These are phyloP conservation scores for Callimorpha dominula DNA, from an alignment of 2,888 invertebrate genomes.

Conservation along the genomic window DNA sequence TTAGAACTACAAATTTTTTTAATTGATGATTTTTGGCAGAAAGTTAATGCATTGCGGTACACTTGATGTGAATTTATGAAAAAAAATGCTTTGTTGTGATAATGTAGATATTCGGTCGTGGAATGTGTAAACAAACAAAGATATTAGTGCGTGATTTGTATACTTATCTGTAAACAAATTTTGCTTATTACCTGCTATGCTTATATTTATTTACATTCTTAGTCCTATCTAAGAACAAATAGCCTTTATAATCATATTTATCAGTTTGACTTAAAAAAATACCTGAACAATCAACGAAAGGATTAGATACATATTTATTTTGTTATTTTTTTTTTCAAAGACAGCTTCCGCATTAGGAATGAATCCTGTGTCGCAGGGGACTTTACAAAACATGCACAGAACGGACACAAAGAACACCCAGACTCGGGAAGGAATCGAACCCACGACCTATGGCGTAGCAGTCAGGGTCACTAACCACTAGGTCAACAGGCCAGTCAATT, in stretches of 20 bases:
- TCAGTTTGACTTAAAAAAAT: not conserved
- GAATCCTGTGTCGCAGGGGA: too few species aligned
- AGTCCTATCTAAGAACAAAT: not conserved
- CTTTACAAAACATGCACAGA: too few species aligned
- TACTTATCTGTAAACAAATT: not conserved
- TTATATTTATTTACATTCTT: not conserved
- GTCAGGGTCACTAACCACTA: too few species aligned
- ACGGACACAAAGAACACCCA: too few species aligned
- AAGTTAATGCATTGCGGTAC: not conserved
- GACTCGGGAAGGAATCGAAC: too few species aligned
- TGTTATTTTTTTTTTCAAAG: too few species aligned
- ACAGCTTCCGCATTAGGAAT: too few species aligned
- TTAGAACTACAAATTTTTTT: not conserved
- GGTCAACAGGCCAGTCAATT: too few species aligned
- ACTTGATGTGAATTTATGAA: not conserved
- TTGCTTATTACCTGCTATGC: not conserved
- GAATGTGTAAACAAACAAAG: not conserved
- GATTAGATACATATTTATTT: too few species aligned
- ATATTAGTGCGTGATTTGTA: not conserved
- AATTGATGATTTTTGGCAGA: not conserved
- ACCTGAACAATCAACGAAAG: too few species aligned
- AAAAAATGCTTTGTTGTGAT: not conserved
- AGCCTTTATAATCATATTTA: not conserved
- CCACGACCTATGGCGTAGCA: too few species aligned
- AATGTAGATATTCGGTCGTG: not conserved